These are phyloP conservation scores for Platycheirus albimanus DNA, from an alignment of 2,888 invertebrate genomes.

Conservation along the genomic window DNA sequence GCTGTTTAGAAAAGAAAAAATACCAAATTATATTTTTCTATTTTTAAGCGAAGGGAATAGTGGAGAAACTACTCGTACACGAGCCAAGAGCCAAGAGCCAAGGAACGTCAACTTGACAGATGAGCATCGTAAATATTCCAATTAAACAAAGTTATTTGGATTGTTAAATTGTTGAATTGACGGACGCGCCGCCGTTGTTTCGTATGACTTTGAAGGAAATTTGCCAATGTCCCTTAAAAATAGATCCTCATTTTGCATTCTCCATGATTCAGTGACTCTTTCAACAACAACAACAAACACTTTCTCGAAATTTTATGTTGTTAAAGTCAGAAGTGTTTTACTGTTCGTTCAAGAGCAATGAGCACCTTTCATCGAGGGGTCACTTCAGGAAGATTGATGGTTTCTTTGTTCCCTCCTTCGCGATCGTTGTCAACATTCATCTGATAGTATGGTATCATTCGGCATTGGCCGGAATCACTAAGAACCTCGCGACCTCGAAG, in stretches of 20 bases:
- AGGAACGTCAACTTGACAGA: conserved; percentile 68
- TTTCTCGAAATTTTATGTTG: neutral
- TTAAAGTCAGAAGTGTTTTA: conserved; percentile 23
- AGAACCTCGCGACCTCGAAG: neutral
- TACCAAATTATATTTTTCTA: conserved; percentile 30
- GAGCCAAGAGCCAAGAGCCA: too few relatives aligned
- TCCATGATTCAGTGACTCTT: conserved; percentile 61
- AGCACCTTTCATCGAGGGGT: conserved; percentile 59
- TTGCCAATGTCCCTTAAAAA: conserved; percentile 59
- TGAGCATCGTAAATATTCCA: conserved; percentile 73
- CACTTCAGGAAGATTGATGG: conserved; percentile 54
- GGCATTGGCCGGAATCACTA: conserved; percentile 47
- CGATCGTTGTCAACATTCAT: conserved; percentile 68
- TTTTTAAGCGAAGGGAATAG: conserved; percentile 41
- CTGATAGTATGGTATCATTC: conserved; percentile 44
- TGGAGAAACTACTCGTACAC: too few relatives aligned
- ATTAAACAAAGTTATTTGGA: conserved; percentile 65
- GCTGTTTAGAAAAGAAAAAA: conserved; percentile 40
- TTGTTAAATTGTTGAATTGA: conserved; percentile 64
- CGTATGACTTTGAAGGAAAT: conserved; percentile 60
- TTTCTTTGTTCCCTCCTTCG: conserved; percentile 33
- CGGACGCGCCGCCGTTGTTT: conserved; percentile 1
- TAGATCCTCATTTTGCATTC: conserved; percentile 46
- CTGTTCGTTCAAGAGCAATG: conserved; percentile 7
- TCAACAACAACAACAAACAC: conserved; percentile 36